These are phyloP conservation scores for Lasioglossum lativentre DNA, from an alignment of 2,888 invertebrate species.

Conservation along the genomic window DNA sequence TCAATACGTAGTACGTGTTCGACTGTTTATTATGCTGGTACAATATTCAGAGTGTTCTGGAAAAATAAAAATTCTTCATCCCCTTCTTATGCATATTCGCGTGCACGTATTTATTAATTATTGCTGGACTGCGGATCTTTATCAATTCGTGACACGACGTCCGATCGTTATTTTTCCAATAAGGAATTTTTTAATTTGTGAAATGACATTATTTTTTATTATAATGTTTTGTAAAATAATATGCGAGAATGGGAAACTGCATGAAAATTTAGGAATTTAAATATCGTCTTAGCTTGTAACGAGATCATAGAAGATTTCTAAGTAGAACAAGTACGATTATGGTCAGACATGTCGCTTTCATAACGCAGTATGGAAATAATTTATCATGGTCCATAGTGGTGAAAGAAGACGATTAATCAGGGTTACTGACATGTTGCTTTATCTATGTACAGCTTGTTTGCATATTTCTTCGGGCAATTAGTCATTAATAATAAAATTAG, in stretches of 20 bases:
- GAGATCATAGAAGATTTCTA: not conserved
- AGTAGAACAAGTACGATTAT: slow-evolving; percentile 25
- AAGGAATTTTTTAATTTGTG: not conserved
- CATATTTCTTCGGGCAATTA: not conserved
- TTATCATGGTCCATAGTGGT: slow-evolving; percentile 20
- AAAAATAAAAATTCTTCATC: not conserved
- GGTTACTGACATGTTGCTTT: not conserved
- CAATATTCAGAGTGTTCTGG: not conserved
- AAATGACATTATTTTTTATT: not conserved
- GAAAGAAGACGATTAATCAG: not conserved
- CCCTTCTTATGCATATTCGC: not conserved
- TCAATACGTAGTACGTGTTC: not conserved
- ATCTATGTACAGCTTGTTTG: not conserved
- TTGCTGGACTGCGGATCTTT: not conserved
- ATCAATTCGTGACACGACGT: not conserved
- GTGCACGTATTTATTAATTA: not conserved
- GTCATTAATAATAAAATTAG: not conserved
- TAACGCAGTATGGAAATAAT: slow-evolving; percentile 15
- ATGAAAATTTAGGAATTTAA: not conserved
- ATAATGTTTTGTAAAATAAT: not conserved
- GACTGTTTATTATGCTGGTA: not conserved
- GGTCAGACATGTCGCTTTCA: slow-evolving; percentile 15
- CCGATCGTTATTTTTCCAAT: not conserved
- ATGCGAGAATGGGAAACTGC: not conserved
- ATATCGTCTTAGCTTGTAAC: not conserved